phyloP scores from a whole-genome alignment of 37 sponge, comb jelly and placozoan species.

The Theonella swinhoei region DNA sequence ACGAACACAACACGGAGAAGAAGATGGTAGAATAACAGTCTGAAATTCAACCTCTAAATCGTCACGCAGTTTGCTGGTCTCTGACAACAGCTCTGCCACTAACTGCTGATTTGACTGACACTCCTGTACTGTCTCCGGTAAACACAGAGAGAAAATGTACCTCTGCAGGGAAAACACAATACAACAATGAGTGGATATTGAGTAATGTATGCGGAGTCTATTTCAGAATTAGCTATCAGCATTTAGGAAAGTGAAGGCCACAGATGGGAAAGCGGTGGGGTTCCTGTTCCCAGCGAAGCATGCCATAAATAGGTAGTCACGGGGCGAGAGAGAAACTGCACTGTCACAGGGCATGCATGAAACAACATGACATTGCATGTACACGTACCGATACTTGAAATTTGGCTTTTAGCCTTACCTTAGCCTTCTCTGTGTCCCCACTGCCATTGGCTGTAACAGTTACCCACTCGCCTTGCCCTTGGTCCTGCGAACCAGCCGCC shows the following conservation, averaged over 20 bases:
- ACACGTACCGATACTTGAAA: no score
- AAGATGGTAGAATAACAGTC: neutral
- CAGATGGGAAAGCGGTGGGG: no score
- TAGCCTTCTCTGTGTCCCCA: conserved; percentile 19
- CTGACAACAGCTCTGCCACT: neutral
- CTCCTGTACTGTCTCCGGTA: conserved; percentile 16
- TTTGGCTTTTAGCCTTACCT: no score
- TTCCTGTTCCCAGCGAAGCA: no score
- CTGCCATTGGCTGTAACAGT: conserved; percentile 8
- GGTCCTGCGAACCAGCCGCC: neutral
- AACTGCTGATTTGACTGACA: neutral
- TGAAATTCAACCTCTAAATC: conserved; percentile 9
- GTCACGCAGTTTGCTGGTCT: neutral
- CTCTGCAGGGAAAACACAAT: conserved; percentile 29
- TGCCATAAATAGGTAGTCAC: no score
- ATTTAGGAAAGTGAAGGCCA: no score
- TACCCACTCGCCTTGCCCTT: conserved; percentile 22
- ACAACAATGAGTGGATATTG: neutral
- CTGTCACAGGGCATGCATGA: no score
- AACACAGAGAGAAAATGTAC: conserved; percentile 44
- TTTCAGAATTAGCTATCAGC: no score
- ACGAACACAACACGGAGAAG: neutral
- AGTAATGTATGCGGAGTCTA: no score
- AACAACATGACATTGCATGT: no score
- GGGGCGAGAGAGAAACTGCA: no score